Evolutionary conservation across 2,797 vertebrate genomes (phyloP).

Genomic region (Xiphorhynchus erythropygius): DNA sequence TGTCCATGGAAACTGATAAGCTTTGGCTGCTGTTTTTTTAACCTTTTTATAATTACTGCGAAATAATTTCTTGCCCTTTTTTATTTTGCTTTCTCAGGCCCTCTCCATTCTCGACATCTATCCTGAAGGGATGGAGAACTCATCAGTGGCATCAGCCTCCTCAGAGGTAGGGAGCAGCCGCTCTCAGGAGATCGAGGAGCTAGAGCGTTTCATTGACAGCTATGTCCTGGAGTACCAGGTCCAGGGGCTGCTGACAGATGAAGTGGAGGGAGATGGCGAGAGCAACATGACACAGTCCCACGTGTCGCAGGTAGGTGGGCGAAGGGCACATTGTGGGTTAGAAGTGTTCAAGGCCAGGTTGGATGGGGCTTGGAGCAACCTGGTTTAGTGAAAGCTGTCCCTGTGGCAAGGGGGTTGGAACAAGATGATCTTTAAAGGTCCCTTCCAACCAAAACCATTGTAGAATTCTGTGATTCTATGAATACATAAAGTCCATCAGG

Average conservation of each 20-base stretch:
- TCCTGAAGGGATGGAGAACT: constrained; percentile 89
- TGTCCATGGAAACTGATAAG: neutral
- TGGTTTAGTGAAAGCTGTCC: neutral
- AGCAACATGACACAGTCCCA: constrained; percentile 74
- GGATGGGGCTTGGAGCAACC: neutral
- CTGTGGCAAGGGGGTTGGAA: neutral
- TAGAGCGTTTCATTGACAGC: constrained; percentile 96
- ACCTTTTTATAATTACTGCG: neutral
- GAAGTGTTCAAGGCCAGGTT: neutral
- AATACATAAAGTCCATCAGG: neutral
- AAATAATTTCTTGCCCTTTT: neutral
- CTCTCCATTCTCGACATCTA: neutral
- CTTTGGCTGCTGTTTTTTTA: neutral
- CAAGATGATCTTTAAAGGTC: neutral
- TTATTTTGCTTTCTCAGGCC: neutral
- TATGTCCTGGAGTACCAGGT: constrained; percentile 97
- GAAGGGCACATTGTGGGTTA: neutral
- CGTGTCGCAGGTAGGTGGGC: constrained; percentile 88
- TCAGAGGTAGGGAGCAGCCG: constrained; percentile 93
- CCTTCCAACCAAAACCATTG: neutral
- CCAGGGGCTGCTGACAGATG: constrained; percentile 91
- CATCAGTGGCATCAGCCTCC: constrained; percentile 90
- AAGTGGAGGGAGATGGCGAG: constrained; percentile 84
- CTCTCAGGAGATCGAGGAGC: constrained; percentile 95
- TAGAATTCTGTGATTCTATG: neutral